These are phyloP conservation scores for Babylonia areolata DNA, from an alignment of 1,140 invertebrate species.

Conservation along the genomic window DNA sequence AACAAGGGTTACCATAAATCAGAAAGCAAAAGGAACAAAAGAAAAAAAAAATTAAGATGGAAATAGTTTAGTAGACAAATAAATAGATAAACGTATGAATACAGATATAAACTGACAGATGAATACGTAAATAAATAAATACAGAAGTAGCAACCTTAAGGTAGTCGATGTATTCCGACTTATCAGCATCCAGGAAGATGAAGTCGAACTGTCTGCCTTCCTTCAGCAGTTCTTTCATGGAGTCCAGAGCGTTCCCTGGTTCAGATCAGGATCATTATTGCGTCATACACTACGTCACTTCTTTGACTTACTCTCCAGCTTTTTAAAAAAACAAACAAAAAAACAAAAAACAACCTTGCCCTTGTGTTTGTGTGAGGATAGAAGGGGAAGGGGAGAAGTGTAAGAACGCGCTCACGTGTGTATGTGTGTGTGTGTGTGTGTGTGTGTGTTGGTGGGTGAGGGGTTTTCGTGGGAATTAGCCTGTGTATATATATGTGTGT, in stretches of 20 bases:
- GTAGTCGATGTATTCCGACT: conserved; percentile 39
- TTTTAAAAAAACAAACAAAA: no score
- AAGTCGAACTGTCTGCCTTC: conserved; percentile 47
- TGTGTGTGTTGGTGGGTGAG: no score
- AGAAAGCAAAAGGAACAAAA: not conserved
- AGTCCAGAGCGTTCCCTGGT: conserved; percentile 39
- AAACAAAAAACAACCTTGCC: no score
- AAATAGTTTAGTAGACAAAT: not conserved
- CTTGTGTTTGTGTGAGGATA: no score
- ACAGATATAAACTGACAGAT: not conserved
- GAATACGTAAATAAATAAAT: not conserved
- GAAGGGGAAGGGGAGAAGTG: no score
- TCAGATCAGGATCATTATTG: no score
- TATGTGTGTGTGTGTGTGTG: no score
- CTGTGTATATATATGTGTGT: no score
- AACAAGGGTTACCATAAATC: not conserved
- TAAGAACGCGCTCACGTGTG: no score
- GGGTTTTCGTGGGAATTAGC: no score
- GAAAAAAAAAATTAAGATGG: not conserved
- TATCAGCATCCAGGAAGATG: conserved; percentile 48
- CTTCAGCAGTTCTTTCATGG: conserved; percentile 34
- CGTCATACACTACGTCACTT: no score
- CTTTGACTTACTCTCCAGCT: no score
- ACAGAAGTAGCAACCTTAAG: conserved; percentile 28
- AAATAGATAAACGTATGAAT: not conserved